These are phyloP conservation scores for Dynastes hyllus DNA, from an alignment of 2,888 invertebrate species.

Conservation along the genomic window DNA sequence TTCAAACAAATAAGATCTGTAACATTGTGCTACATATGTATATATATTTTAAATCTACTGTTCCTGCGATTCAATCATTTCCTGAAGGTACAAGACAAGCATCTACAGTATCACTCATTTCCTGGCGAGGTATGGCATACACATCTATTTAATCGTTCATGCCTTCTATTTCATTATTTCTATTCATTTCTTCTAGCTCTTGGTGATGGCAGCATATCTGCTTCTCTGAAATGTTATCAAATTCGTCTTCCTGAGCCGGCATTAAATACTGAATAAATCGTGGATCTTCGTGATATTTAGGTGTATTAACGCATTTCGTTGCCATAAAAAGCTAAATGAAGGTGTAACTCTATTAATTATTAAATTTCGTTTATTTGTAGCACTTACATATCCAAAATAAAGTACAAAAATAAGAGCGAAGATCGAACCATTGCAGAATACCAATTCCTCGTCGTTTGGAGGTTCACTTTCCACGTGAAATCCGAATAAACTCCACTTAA, in stretches of 20 bases:
- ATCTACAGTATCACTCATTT: no score
- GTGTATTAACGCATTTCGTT: slow-evolving; percentile 34
- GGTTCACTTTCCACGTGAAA: slow-evolving; percentile 35
- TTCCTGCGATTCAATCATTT: neutral
- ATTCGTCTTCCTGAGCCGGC: slow-evolving; percentile 5
- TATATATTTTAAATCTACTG: neutral
- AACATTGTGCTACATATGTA: no score
- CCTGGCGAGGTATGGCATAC: neutral
- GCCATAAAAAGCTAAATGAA: slow-evolving; percentile 42
- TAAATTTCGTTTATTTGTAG: neutral
- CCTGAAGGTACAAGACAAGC: neutral
- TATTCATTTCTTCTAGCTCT: neutral
- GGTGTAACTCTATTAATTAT: neutral
- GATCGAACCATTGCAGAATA: slow-evolving; percentile 41
- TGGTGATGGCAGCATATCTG: slow-evolving; percentile 33
- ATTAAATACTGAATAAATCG: slow-evolving; percentile 18
- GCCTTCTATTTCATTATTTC: no score
- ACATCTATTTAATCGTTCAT: neutral
- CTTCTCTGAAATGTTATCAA: neutral
- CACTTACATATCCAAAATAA: slow-evolving; percentile 52
- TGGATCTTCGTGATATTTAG: slow-evolving; percentile 9
- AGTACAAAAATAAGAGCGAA: slow-evolving; percentile 46
- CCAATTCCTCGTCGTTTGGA: slow-evolving; percentile 20
- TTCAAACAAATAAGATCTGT: no score
- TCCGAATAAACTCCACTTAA: slow-evolving; percentile 49